These are phyloP conservation scores for Thermophis baileyi DNA, from an alignment of 2,113 vertebrate species.

Conservation along the genomic window DNA sequence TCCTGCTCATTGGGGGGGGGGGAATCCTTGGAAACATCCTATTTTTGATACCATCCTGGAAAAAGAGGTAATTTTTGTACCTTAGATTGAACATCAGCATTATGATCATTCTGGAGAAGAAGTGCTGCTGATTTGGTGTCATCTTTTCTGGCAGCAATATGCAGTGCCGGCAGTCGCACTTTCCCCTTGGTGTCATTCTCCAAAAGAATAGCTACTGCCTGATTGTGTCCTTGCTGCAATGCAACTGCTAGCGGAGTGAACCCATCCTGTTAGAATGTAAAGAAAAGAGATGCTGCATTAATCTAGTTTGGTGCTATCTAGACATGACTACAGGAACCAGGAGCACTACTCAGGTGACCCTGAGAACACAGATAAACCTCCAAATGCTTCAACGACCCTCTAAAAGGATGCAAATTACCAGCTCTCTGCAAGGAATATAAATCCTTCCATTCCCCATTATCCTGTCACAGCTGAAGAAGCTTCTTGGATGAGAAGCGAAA, in stretches of 20 bases:
- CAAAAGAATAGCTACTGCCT: slow-evolving; percentile 92
- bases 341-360: too few relatives aligned
- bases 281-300: not conserved
- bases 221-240: slow-evolving; percentile 96
- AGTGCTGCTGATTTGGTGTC: slow-evolving; percentile 97
- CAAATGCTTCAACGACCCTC: too few relatives aligned
- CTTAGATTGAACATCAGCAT: slow-evolving; percentile 97
- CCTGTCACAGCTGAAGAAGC: too few relatives aligned
- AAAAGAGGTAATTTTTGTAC: slow-evolving; percentile 60
- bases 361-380: too few relatives aligned
- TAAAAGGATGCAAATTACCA: too few relatives aligned
- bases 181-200: slow-evolving; percentile 98
- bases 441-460: too few relatives aligned
- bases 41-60: not conserved
- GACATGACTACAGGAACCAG: too few relatives aligned
- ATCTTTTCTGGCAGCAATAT: slow-evolving; percentile 95
- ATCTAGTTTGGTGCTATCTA: not conserved
- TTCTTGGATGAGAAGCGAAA: too few relatives aligned
- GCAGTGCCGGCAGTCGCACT: slow-evolving; percentile 91
- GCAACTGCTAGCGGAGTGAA: slow-evolving; percentile 97
- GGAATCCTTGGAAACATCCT: not conserved
- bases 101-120: slow-evolving; percentile 95
- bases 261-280: slow-evolving; percentile 77
- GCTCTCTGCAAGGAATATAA: too few relatives aligned
- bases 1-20: not conserved